phyloP scores from a whole-genome alignment of 2,113 vertebrate genomes.

The Macrotus californicus region DNA sequence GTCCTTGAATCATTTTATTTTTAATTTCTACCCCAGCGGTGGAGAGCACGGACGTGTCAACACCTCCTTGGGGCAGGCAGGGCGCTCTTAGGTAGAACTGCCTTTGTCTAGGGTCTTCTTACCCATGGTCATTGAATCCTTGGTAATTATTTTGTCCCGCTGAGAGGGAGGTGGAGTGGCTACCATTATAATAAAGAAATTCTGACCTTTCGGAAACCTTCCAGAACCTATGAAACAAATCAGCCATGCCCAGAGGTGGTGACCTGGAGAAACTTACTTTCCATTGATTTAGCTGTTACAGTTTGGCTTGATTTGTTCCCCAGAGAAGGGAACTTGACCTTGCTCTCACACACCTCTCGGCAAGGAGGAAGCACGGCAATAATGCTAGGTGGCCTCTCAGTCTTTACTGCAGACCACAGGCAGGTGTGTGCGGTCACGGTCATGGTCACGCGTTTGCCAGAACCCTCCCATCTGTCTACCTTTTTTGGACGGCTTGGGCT shows the following conservation, averaged over 20 bases:
- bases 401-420: not conserved
- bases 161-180: not conserved
- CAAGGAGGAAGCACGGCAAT: not conserved
- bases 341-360: not conserved
- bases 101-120: not conserved
- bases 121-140: not conserved
- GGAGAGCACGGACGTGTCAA: not conserved
- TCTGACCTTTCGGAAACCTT: not conserved
- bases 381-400: not conserved
- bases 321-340: not conserved
- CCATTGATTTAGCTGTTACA: not conserved
- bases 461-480: accelerated
- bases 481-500: not conserved
- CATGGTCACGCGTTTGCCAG: not conserved
- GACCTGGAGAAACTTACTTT: not conserved
- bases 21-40: not conserved
- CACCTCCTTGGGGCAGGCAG: not conserved
- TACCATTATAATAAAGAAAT: not conserved
- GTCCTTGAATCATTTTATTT: not conserved
- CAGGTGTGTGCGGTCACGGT: too few relatives aligned
- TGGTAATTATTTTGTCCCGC: not conserved
- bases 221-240: not conserved
- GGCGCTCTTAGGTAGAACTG: not conserved
- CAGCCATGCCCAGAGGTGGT: not conserved
- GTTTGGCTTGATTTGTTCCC: not conserved